Conservation (phyloP, 2,113 vertebrate genomes). For the Anolis carolinensis region DNA sequence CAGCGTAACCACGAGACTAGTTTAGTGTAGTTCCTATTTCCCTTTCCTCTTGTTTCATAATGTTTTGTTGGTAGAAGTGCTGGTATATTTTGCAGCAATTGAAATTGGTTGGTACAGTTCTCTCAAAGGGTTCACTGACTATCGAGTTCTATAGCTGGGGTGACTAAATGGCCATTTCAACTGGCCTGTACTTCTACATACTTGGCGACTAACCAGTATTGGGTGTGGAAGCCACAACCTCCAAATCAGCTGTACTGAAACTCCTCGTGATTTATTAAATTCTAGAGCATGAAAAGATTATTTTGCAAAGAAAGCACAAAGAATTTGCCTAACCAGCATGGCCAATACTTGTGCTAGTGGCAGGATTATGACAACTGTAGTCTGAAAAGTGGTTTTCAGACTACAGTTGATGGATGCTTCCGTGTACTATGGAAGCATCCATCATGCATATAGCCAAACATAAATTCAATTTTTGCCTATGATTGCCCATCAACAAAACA, state of each 20-base stretch:
- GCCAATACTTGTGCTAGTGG: no score
- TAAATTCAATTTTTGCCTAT: neutral
- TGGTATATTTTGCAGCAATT: neutral
- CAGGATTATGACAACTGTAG: no score
- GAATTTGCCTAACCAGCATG: no score
- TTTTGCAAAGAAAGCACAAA: no score
- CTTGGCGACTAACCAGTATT: neutral
- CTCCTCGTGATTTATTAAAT: neutral
- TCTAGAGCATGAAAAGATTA: neutral
- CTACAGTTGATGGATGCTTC: no score
- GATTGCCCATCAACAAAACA: neutral
- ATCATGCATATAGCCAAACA: neutral
- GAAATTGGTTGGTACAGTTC: neutral
- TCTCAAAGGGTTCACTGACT: neutral
- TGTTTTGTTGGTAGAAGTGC: rapidly evolving
- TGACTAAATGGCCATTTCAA: neutral
- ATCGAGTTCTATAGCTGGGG: neutral
- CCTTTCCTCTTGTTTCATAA: neutral
- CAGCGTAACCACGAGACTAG: neutral
- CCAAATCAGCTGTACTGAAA: neutral
- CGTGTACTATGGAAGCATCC: neutral
- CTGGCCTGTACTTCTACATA: neutral
- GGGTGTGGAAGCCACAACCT: neutral
- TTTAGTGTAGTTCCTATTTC: neutral
- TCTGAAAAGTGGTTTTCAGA: no score